These are phyloP conservation scores for Entomobrya multifasciata DNA, from an alignment of 2,888 invertebrate species.

Conservation along the genomic window DNA sequence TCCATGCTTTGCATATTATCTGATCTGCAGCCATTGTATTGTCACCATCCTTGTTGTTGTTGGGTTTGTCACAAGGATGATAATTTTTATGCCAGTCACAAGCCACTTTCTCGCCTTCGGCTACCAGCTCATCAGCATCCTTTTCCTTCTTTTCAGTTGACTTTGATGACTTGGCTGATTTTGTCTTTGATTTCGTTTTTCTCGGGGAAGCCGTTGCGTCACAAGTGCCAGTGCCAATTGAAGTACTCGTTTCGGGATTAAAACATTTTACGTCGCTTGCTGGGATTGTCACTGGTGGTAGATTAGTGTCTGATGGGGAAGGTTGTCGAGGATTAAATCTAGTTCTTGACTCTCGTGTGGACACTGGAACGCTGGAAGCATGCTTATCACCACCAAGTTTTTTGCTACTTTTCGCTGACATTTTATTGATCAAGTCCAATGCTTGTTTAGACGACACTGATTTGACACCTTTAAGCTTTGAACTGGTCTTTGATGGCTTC, in stretches of 20 bases:
- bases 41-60: neutral
- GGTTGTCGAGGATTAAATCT: slow-evolving; percentile 4
- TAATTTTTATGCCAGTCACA: slow-evolving; percentile 41
- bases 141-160: neutral
- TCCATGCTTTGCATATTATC: slow-evolving; percentile 19
- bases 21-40: neutral
- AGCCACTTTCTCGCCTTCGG: neutral
- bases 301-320: neutral
- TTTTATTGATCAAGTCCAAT: neutral
- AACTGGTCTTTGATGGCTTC: neutral
- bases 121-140: neutral
- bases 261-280: neutral
- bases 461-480: neutral
- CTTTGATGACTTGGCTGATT: neutral
- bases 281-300: neutral
- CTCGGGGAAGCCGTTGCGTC: neutral
- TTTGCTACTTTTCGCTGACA: too few species aligned
- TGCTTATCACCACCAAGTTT: neutral
- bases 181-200: neutral
- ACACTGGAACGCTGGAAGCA: neutral
- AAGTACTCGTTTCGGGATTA: neutral
- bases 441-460: neutral
- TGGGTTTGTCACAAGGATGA: slow-evolving; percentile 19
- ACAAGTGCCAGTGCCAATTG: slow-evolving; percentile 1
- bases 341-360: neutral